A percentile compares a stretch with the other conserved stretches of the same genome.
These are phyloP conservation scores for Onychorhynchus coronatus DNA, from an alignment of 2,113 vertebrate genomes.

Conservation along the genomic window DNA sequence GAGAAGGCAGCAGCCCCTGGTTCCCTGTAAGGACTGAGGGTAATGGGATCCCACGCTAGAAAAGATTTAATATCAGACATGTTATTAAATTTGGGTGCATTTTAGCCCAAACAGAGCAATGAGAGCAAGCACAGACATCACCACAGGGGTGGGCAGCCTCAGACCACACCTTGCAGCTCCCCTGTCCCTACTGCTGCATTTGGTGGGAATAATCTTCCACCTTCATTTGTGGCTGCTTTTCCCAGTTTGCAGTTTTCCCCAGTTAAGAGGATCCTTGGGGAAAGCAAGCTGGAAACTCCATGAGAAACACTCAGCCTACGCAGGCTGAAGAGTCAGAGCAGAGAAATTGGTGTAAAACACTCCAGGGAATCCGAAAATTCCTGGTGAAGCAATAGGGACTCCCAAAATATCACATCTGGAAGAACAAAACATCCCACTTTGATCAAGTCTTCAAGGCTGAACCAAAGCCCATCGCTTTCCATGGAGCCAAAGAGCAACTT, in stretches of 20 bases:
- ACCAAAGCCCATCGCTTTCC: background rate
- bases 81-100: background rate
- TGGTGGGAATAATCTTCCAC: background rate
- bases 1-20: background rate
- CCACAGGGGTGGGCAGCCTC: background rate
- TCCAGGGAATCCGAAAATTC: background rate
- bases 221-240: background rate
- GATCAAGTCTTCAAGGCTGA: background rate
- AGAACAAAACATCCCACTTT: background rate
- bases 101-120: background rate
- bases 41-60: background rate
- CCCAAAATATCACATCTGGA: background rate
- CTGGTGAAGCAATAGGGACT: background rate
- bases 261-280: background rate
- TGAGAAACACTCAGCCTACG: background rate
- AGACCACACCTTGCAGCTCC: rapidly evolving
- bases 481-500: background rate
- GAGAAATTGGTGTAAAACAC: background rate
- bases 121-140: background rate
- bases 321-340: background rate
- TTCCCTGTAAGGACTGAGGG: rapidly evolving
- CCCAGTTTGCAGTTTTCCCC: background rate
- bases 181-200: background rate
- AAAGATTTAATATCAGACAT: too few species aligned
- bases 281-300: background rate